phyloP scores from a whole-genome alignment of 2,797 vertebrate species.

The Adelosebastes latens region DNA sequence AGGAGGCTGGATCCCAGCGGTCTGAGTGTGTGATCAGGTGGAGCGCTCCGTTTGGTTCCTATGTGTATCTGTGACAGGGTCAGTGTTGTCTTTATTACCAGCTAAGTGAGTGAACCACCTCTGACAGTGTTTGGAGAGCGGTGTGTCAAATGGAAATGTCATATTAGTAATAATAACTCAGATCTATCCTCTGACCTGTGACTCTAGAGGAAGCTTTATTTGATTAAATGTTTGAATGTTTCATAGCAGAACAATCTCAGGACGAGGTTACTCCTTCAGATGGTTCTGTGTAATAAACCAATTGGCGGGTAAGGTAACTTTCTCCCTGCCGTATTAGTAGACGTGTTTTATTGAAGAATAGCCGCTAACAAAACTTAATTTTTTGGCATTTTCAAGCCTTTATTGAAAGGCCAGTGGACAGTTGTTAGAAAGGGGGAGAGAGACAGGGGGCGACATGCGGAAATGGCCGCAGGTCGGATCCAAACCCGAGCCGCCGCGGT shows the following conservation, averaged over 20 bases:
- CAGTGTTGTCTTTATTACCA: slow-evolving; percentile 26
- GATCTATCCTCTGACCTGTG: not conserved
- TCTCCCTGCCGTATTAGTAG: no score
- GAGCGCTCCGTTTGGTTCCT: slow-evolving; percentile 23
- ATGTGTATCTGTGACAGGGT: slow-evolving; percentile 42
- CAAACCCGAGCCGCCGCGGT: no score
- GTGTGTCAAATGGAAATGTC: slow-evolving; percentile 46
- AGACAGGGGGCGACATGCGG: no score
- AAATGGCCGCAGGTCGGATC: no score
- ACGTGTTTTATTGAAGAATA: no score
- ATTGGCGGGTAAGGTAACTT: no score
- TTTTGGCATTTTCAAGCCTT: no score
- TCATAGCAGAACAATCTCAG: not conserved
- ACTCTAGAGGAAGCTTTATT: slow-evolving; percentile 12
- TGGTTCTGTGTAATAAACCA: no score
- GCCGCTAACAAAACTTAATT: no score
- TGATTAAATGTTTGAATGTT: slow-evolving; percentile 29
- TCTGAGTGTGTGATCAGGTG: slow-evolving; percentile 53
- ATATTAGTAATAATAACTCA: slow-evolving; percentile 39
- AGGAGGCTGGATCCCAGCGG: slow-evolving; percentile 24
- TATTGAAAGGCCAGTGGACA: no score
- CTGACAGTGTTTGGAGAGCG: slow-evolving; percentile 29
- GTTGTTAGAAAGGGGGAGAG: no score
- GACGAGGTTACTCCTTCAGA: not conserved
- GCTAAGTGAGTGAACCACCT: slow-evolving; percentile 24